Evolutionary conservation across 2,113 vertebrate species (phyloP), one percentile per base, ranked within the genome.

Genomic region (Syngnathus floridae): DNA sequence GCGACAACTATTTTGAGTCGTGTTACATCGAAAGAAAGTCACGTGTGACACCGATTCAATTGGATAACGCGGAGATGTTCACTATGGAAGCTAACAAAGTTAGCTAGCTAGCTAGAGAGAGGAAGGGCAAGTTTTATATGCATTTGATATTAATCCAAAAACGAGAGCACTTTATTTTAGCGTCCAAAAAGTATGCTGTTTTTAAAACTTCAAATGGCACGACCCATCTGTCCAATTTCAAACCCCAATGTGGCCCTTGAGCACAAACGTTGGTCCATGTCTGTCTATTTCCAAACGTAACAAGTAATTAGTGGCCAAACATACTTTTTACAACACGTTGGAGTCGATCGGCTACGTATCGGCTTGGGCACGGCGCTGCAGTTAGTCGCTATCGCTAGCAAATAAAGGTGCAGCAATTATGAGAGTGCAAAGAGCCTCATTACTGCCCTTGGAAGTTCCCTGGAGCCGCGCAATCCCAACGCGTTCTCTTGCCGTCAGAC

Each of bases 371-470:
- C 19, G 19, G 22, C 21, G 19, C 3, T 13, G 51, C 51, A 3
- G 21, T 54, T 54, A 11, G 2, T 5, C 4, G 51, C 3, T 26
- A 54, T 26, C 3, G 21, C 22, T 52, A 11, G 49, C 19, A 38
- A 38, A 59, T 38, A 40, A 65, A 35, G 7, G 2, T 36, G 60
- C 72, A 51, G 69, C 70, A 72, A 77, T 78, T 70, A 76, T 0
- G 4, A 64, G 64, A 64, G 37, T 37, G 67, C 10, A 63, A 19
- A 56, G 72, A 72, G 66, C 69, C 71, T 87, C 79, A 76, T 83
- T 78, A 80, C 70, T 78, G 62, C 54, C 69, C 67, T 70, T 70
- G 67, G 69, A 81, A 73, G 46, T 82, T 74, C 75, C 78, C 73
- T 10, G 4, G 60, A 73, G 75, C 72, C 56, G 63, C 55, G 54